Conservation (phyloP, 2,113 vertebrate species). For the Mus pahari region DNA sequence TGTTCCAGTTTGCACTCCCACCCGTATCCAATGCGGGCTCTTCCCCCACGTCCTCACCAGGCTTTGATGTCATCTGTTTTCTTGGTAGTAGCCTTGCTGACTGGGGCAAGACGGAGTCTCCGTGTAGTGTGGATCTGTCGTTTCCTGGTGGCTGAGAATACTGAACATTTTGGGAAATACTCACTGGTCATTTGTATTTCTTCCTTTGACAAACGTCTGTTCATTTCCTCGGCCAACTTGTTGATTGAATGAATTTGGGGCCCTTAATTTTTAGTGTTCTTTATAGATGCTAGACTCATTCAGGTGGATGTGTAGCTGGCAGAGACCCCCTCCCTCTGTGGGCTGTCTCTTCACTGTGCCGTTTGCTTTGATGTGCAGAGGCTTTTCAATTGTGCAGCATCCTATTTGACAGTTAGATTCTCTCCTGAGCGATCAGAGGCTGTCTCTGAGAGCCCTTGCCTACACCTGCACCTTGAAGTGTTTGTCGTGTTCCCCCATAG, state of each 20-base stretch:
- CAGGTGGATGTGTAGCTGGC: not conserved
- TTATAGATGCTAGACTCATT: too few relatives aligned
- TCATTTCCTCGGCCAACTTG: not conserved
- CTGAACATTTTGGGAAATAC: not conserved
- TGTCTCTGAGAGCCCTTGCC: not conserved
- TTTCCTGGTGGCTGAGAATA: not conserved
- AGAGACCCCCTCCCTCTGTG: not conserved
- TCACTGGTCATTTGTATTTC: not conserved
- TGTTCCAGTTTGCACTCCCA: too few relatives aligned
- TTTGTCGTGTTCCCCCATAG: too few relatives aligned
- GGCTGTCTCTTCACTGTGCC: not conserved
- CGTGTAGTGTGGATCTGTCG: not conserved
- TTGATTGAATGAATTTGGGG: not conserved
- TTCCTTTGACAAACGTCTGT: not conserved
- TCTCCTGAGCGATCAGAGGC: too few relatives aligned
- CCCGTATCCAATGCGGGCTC: fast-evolving
- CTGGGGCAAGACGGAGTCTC: not conserved
- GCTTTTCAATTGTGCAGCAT: not conserved
- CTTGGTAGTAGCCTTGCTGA: not conserved
- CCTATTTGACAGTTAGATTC: not conserved
- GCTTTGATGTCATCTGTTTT: not conserved
- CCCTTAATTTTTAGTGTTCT: not conserved
- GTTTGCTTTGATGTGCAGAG: not conserved
- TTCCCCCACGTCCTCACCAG: too few relatives aligned
- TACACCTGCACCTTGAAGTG: not conserved